Base-by-base conservation (phyloP, 35 echinoderm and acorn worm genomes). In the Stichopus chloronotus region DNA sequence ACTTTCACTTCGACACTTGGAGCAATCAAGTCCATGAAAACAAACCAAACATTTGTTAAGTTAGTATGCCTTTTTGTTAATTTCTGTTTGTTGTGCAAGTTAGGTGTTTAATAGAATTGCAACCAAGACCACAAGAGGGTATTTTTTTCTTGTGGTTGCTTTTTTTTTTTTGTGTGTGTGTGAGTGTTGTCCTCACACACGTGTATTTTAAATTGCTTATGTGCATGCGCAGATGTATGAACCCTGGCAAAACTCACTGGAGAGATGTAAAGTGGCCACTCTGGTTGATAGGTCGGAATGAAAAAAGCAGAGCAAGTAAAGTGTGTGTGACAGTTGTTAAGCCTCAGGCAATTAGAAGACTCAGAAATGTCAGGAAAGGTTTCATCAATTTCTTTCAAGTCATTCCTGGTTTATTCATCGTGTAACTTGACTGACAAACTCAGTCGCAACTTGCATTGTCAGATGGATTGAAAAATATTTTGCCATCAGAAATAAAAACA, bases 251-350 rank as follows among this genome's bases (percentile, higher is more conserved):
- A 43, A 43, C 30, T 43, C 69, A 74, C 17, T 14, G 22, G 69
- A 14, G 13, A 19, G 22, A 74, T 74, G 17, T 74, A 74, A 19
- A 7, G 19, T 7, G 69, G 6, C 69, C 19, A 16, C 22, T 74
- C 17, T 16, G 17, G 19, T 74, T 14, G 69, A n/a, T 16, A 74
- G 19, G 69, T 74, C 22, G n/a, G 69, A 74, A 74, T 74, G 69
- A 74, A 74, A 74, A 43, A 74, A 20, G 17, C 22, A 74, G 6
- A 74, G 69, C 7, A 74, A n/a, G 7, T 19, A 74, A 74, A 74
- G 17, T 74, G 17, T 74, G 69, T 74, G 69, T 74, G 69, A 74
- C 69, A 74, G 69, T 74, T 74, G 19, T 74, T n/a, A n/a, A 74
- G 69, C 69, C 69, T 74, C 19, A 7, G 69, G 69, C 69, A 74